Conservation (phyloP, 2,113 vertebrate genomes). For the Deroptyus accipitrinus region DNA sequence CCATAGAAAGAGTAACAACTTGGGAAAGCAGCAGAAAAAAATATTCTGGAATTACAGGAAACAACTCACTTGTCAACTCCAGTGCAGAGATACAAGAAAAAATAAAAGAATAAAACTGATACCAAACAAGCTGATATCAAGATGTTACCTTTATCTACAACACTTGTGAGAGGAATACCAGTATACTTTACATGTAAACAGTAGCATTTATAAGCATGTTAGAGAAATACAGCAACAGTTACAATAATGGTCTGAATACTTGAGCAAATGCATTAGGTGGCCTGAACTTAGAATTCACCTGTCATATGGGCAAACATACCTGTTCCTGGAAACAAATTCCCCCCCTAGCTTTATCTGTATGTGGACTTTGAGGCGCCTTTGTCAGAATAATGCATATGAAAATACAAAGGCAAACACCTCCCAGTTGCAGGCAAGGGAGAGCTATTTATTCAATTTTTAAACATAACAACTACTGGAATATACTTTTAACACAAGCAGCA, state of each 20-base stretch:
- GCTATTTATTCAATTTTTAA: neutral
- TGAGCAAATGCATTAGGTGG: neutral
- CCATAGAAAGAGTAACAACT: neutral
- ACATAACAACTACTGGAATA: neutral
- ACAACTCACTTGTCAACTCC: neutral
- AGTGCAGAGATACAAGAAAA: neutral
- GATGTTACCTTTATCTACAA: neutral
- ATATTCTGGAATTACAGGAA: neutral
- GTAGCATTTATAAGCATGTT: neutral
- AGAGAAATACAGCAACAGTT: neutral
- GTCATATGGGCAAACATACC: neutral
- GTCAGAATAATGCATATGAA: neutral
- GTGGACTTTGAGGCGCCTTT: neutral
- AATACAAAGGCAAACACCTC: neutral
- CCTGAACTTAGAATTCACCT: neutral
- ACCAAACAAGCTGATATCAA: neutral
- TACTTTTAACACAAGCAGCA: neutral
- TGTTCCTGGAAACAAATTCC: neutral
- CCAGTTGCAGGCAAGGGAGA: neutral
- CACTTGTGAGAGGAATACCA: neutral
- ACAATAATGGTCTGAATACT: neutral
- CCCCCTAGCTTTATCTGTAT: neutral
- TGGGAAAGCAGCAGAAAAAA: neutral
- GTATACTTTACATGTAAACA: neutral
- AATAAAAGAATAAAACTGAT: neutral